These are phyloP conservation scores for Brachionus manjavacas DNA, from an alignment of 1,140 invertebrate species.

Conservation along the genomic window DNA sequence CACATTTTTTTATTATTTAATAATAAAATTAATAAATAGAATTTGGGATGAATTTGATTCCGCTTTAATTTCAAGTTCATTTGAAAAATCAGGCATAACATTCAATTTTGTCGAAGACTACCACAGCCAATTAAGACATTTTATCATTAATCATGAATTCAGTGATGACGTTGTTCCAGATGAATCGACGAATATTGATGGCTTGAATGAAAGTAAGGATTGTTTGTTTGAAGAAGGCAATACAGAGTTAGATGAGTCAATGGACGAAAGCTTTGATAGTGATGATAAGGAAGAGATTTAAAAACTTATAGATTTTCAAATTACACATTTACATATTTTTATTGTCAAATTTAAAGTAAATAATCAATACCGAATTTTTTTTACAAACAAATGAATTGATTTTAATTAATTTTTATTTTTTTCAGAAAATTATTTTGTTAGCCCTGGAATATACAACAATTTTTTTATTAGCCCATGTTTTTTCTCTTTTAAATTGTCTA, in stretches of 20 bases:
- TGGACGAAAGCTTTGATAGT: neutral
- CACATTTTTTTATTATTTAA: too few species aligned
- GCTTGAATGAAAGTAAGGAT: neutral
- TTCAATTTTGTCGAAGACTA: too few species aligned
- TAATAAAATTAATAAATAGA: neutral
- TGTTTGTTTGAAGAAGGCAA: neutral
- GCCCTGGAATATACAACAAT: too few species aligned
- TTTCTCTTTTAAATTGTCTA: neutral
- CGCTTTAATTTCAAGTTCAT: neutral
- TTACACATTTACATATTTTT: neutral
- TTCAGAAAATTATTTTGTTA: neutral
- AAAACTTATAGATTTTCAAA: neutral
- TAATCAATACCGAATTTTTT: neutral
- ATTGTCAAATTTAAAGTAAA: neutral
- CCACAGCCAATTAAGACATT: too few species aligned
- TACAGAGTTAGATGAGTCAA: neutral
- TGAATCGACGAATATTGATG: too few species aligned
- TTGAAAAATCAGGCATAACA: neutral
- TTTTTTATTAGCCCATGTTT: neutral
- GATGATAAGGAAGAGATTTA: neutral
- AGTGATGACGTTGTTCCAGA: too few species aligned
- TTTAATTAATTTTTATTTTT: neutral
- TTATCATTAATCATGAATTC: too few species aligned
- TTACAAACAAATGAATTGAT: neutral
- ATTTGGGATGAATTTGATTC: neutral